Evolutionary conservation across 1,140 invertebrate species (phyloP).

Genomic region (Chironomus striatipennis): DNA sequence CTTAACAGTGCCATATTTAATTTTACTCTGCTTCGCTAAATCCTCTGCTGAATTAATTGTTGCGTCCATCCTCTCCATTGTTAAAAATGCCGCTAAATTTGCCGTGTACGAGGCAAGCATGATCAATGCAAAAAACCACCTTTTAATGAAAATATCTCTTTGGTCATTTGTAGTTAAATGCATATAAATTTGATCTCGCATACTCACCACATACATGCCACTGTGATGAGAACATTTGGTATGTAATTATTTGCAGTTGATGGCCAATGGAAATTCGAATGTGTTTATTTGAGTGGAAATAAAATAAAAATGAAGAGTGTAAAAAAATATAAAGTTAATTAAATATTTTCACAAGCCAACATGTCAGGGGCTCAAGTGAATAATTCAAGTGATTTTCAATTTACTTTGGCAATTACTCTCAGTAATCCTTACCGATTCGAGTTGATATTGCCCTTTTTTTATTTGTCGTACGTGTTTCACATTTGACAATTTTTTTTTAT

Average conservation of each 20-base stretch:
- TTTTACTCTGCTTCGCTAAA: conserved; percentile 73
- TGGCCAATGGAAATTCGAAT: no score
- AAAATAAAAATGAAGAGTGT: conserved; percentile 32
- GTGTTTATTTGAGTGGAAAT: conserved; percentile 41
- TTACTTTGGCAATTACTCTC: background rate
- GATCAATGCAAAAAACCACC: conserved; percentile 93
- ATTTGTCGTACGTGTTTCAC: conserved; percentile 58
- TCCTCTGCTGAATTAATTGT: conserved; percentile 80
- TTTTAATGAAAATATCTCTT: conserved; percentile 36
- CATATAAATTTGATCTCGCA: no score
- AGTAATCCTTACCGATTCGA: conserved; percentile 26
- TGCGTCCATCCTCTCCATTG: conserved; percentile 73
- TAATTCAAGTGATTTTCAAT: no score
- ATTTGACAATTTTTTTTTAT: conserved; percentile 41
- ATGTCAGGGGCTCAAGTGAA: no score
- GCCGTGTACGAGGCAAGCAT: conserved; percentile 93
- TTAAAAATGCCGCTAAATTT: conserved; percentile 89
- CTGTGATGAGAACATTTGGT: no score
- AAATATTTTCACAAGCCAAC: background rate
- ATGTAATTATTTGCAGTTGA: no score
- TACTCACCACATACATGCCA: no score
- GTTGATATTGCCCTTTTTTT: conserved; percentile 40
- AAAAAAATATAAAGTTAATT: background rate
- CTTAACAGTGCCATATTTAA: conserved; percentile 75
- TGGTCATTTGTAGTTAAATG: no score